Evolutionary conservation across 1,140 invertebrate species (phyloP), one percentile per base, ranked within the genome.

Genomic region (Drosophila lowei): DNA sequence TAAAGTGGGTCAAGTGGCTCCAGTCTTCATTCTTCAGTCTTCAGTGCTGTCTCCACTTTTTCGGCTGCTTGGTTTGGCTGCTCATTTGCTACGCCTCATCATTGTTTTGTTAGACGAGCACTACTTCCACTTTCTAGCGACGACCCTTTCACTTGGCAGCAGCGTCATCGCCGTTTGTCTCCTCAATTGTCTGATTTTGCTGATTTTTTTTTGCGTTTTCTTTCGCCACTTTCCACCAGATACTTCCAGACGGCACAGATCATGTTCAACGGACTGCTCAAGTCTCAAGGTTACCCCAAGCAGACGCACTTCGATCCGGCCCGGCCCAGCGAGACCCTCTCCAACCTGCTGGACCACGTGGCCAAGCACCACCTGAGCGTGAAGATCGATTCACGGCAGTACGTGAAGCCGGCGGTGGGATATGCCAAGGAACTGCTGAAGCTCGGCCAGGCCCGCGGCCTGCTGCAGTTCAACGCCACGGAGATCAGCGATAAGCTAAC

Each of bases 401-500:
- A 96, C 79, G 94, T 96, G 0, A 94, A 94, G 83, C 95, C 96
- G 0, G 95, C 95, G 1, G 92, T 96, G 0, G 92, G 93, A 18
- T 96, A 97, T 72, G 77, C 94, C 11, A 93, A 94, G 92, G 95
- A 96, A 90, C 91, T 95, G 4, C 90, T 95, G 1, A 93, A 93
- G 83, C 91, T 96, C 72, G 95, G 94, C 1, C 94, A 95, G 57
- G 91, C 94, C 34, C 94, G 94, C 64, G 94, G 95, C 7, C 92
- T 95, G 47, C 92, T 94, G 25, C 85, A 91, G 73, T 91, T 91
- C 58, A 91, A 93, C 94, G 81, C 93, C 34, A 93, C 94, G 83
- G 94, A 95, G 70, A 91, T 97, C 0, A 95, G 95, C n/a, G 94
- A 95, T 79, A 94, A 94, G 88, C 79, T 97, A 21, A 95, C 95